phyloP scores from a whole-genome alignment of 2,797 vertebrate genomes.

The Pangasius krempfi region DNA sequence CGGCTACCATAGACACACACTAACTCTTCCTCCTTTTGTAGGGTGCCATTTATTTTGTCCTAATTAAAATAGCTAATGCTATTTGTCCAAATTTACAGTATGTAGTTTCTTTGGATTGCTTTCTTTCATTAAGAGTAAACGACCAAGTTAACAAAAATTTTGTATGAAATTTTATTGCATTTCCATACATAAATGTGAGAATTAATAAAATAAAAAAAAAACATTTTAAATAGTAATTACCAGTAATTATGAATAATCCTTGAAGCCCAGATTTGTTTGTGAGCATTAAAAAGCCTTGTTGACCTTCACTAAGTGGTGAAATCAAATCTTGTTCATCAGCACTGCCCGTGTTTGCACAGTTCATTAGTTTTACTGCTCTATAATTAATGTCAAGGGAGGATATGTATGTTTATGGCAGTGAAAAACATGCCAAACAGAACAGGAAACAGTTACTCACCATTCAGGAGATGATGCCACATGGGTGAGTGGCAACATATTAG shows the following conservation, averaged over 20 bases:
- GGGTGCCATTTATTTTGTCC: not conserved
- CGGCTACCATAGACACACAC: not conserved
- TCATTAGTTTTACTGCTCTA: conserved; percentile 14
- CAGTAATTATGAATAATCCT: not conserved
- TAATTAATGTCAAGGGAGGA: conserved; percentile 52
- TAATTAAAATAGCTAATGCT: not conserved
- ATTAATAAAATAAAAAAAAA: not conserved
- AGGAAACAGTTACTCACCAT: conserved; percentile 54
- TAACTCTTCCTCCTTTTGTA: not conserved
- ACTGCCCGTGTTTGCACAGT: conserved; percentile 37
- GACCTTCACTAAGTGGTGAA: conserved; percentile 31
- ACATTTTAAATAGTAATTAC: not conserved
- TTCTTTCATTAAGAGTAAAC: not conserved
- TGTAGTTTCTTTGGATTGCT: not conserved
- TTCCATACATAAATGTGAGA: not conserved
- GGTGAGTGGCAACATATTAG: conserved; percentile 13
- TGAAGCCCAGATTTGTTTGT: not conserved
- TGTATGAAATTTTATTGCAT: not conserved
- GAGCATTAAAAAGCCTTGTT: conserved; percentile 7
- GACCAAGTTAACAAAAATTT: not conserved
- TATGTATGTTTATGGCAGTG: conserved; percentile 44
- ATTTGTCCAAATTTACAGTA: not conserved
- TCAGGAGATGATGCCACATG: conserved; percentile 48
- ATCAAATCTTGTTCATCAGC: conserved; percentile 45
- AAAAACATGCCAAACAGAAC: conserved; percentile 28